A percentile compares a stretch with the other conserved stretches of the same genome.
Evolutionary conservation across 1,140 invertebrate genomes (phyloP).

Genomic region (Zaprionus camerounensis): DNA sequence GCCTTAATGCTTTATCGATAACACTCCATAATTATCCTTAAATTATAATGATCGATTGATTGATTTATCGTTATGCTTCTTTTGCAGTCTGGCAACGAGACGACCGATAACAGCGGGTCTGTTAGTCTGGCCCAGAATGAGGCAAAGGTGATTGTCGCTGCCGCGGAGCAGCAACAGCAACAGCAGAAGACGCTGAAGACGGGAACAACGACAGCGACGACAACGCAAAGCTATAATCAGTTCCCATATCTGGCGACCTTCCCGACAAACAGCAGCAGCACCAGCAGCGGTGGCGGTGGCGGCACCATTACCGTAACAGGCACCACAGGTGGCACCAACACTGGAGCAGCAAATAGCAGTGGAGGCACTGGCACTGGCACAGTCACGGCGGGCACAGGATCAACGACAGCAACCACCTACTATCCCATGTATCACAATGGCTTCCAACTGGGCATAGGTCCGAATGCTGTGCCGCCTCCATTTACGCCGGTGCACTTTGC

Average conservation of each 20-base stretch:
- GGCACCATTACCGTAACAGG: slow-evolving; percentile 46
- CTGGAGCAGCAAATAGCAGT: slow-evolving; percentile 9
- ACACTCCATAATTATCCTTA: neutral
- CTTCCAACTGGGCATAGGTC: slow-evolving; percentile 79
- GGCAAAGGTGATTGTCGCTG: slow-evolving; percentile 75
- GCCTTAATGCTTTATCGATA: neutral
- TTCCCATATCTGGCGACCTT: slow-evolving; percentile 81
- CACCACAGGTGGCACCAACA: neutral
- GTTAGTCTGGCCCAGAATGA: slow-evolving; percentile 75
- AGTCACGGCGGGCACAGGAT: slow-evolving; percentile 17
- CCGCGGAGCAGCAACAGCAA: slow-evolving; percentile 47
- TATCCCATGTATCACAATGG: slow-evolving; percentile 84
- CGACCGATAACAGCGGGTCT: slow-evolving; percentile 79
- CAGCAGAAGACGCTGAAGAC: slow-evolving; percentile 67
- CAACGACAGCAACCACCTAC: slow-evolving; percentile 60
- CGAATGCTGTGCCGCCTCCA: slow-evolving; percentile 78
- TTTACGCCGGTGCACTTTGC: slow-evolving; percentile 82
- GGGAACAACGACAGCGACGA: slow-evolving; percentile 28
- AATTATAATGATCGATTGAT: neutral
- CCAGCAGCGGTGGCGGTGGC: slow-evolving; percentile 40
- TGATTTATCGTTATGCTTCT: neutral
- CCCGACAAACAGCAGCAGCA: slow-evolving; percentile 53
- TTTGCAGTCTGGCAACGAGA: slow-evolving; percentile 55
- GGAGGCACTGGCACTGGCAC: slow-evolving; percentile 4
- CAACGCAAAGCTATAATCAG: slow-evolving; percentile 76